Evolutionary conservation across 2,113 vertebrate species (phyloP).

Genomic region (Anhinga anhinga): DNA sequence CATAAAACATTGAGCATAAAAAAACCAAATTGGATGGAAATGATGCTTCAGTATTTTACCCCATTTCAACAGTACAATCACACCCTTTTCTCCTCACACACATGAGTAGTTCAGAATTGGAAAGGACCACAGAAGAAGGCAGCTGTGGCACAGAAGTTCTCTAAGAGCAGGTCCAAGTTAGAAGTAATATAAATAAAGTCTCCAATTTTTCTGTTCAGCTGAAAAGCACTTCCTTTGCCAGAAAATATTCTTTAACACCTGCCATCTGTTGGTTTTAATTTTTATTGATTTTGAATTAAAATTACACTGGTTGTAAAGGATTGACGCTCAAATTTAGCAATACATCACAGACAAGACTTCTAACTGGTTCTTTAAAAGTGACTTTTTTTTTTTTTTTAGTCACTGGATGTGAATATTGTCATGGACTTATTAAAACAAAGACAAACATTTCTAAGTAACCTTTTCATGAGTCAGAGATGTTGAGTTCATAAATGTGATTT

Average conservation of each 20-base stretch:
- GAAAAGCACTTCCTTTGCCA: neutral
- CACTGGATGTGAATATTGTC: neutral
- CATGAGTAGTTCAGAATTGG: neutral
- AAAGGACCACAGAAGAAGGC: neutral
- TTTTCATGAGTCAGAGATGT: neutral
- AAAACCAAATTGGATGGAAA: neutral
- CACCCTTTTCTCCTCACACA: neutral
- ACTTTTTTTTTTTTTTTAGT: neutral
- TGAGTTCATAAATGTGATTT: conserved; percentile 12
- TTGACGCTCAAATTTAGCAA: neutral
- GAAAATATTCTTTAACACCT: conserved; percentile 16
- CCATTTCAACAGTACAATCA: neutral
- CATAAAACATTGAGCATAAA: neutral
- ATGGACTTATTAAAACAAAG: neutral
- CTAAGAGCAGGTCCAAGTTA: neutral
- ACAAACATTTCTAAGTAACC: neutral
- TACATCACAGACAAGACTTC: neutral
- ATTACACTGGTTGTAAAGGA: neutral
- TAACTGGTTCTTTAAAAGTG: neutral
- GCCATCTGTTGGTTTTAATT: conserved; percentile 18
- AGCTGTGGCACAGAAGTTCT: neutral
- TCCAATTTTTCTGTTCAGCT: neutral
- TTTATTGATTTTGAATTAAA: conserved; percentile 27
- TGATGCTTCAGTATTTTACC: neutral
- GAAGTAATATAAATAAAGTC: neutral